A percentile compares a stretch with the other conserved stretches of the same genome.
Evolutionary conservation across 2,888 invertebrate species (phyloP).

Genomic region (Meloe dianella): DNA sequence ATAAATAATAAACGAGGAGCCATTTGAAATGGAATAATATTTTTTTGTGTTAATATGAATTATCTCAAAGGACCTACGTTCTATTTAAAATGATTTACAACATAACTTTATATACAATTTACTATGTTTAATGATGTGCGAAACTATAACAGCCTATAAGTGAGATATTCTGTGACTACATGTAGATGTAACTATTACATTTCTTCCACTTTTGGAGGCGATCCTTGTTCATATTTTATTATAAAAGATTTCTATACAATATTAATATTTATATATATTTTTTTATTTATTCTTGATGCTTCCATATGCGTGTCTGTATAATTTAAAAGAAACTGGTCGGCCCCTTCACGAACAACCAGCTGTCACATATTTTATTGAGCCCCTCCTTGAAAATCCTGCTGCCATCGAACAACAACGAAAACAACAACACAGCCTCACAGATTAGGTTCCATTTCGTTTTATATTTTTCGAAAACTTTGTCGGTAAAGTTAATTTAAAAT

Average conservation of each 20-base stretch:
- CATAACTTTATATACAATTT: conserved; percentile 27
- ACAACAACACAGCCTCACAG: neutral
- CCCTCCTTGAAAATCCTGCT: conserved; percentile 41
- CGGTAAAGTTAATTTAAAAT: conserved; percentile 2
- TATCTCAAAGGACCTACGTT: neutral
- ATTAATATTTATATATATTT: neutral
- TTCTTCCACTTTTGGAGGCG: conserved; percentile 7
- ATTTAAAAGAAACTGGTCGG: conserved; percentile 37
- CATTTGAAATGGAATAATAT: neutral
- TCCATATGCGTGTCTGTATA: conserved; percentile 4
- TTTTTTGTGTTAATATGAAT: neutral
- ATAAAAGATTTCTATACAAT: neutral
- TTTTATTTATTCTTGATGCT: neutral
- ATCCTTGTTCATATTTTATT: neutral
- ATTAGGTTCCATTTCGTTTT: neutral
- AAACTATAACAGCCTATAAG: conserved; percentile 33
- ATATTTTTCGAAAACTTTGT: neutral
- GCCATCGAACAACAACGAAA: conserved; percentile 23
- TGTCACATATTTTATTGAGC: conserved; percentile 50
- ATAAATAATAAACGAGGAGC: neutral
- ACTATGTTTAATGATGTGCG: conserved; percentile 40
- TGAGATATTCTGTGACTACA: conserved; percentile 23
- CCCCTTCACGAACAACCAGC: conserved; percentile 45
- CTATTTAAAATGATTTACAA: conserved; percentile 29
- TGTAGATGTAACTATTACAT: neutral